Evolutionary conservation across 2,797 vertebrate species (phyloP), one percentile per base, ranked within the genome.

Genomic region (Petrocephalus schoutedeni): DNA sequence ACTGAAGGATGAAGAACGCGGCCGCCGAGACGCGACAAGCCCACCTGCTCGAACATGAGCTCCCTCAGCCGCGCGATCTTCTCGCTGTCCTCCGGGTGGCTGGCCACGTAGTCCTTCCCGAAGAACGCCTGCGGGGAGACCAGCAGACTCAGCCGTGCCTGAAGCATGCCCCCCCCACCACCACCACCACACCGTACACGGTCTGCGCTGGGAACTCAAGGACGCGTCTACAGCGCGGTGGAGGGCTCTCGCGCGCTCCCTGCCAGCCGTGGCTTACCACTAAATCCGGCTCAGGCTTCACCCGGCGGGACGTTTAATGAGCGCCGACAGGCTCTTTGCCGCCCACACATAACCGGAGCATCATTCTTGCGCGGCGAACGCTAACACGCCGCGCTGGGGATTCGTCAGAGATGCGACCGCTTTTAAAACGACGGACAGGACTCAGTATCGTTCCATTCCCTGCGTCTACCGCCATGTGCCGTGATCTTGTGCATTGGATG

Each of bases 31-130:
- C 1, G 19, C 0, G 21, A 36, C 32, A 1, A 54, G 93, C 94
- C 91, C 91, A 99, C 98, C 98, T 99, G 98, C 87, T 99, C 98
- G 0, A 99, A 98, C 97, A 99, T 99, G 90, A 99, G 96, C 88
- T 99, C 98, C 91, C 98, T 95, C 88, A 99, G 95, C 19, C 97
- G 96, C n/a, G 97, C 95, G 45, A 99, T 99, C 93, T 99, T 99
- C 90, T 99, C 98, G 56, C 97, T 97, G 9, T 99, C 98, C 92
- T 99, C 98, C 0, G 98, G 98, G 91, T 99, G 98, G 94, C 97
- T 99, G 93, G 98, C 94, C 85, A 98, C 89, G 23, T 99, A 99
- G 90, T 99, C 98, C 95, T 99, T 99, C 90, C 97, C 94, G 89
- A 99, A 99, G 94, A 99, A 99, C 56, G 98, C 98, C 98, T 99